Evolutionary conservation across 2,888 invertebrate species (phyloP), one percentile per base, ranked within the genome.

Genomic region (Euplexia lucipara): DNA sequence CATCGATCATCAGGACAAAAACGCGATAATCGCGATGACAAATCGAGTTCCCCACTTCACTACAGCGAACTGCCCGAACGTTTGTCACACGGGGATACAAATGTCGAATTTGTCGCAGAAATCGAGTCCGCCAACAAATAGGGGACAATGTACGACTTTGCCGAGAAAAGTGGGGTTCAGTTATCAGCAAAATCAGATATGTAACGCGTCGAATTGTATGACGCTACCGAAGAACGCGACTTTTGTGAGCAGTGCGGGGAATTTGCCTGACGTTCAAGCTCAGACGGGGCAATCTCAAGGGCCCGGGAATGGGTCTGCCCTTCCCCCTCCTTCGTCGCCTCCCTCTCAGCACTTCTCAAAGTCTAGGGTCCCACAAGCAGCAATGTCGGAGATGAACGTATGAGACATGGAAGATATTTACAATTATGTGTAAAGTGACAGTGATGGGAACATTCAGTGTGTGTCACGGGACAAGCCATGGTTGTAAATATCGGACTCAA

Each of bases 341-440:
- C 90, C 90, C 1, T 83, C 91, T 1, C 92, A 92, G 35, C 92
- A 94, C 75, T 95, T 93, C 78, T 86, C 89, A 12, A 96, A 96
- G 76, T 91, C 95, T 9, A 88, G 97, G 85, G 96, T 97, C 78
- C 97, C 97, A 45, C 97, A 97, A 91, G 98, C 98, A 66, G 97
- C 98, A 18, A 98, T 98, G 96, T 98, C 97, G 74, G 98, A 98
- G 93, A 98, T 98, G 98, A 96, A 98, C 86, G 98, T 98, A 97
- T 98, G 98, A 98, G 95, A 95, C 79, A 95, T 95, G 91, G 95
- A 95, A 82, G 95, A 95, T 95, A 95, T 95, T 95, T 95, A 95
- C 94, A 95, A 95, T 93, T 95, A 95, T 94, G 95, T 95, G 88
- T 95, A 92, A 92, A 91, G 92, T 92, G 93, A 86, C 86, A 78